Evolutionary conservation across 2,888 invertebrate species (phyloP), one percentile per base, ranked within the genome.

Genomic region (Ochlodes sylvanus): DNA sequence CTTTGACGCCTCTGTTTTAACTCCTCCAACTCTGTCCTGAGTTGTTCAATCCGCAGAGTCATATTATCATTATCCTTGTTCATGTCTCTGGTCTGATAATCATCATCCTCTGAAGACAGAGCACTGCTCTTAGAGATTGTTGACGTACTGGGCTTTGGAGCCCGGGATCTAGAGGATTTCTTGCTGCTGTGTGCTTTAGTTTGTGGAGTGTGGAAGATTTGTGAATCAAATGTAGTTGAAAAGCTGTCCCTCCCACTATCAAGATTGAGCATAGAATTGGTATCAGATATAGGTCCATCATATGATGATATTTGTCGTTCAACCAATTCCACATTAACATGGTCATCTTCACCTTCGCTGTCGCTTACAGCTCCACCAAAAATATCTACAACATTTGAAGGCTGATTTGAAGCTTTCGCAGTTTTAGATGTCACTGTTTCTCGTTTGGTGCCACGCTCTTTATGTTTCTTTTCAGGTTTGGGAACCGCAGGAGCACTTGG

Each of bases 361-460:
- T 98, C 98, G 79, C 98, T 98, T 0, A 98, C 96, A 38, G 97
- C 96, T 73, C 98, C 98, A 38, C 98, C 99, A 90, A 99, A 99
- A 80, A 98, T 97, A 76, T 98, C 98, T 55, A 90, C 89, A 60
- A 90, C 89, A 80, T 92, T 91, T 5, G 92, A 89, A 32, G 90
- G 81, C 62, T 82, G 81, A 19, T 78, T 79, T 6, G 70, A 57
- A 7, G 72, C 69, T 32, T 85, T 85, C 0, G 76, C 69, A 15
- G 77, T 74, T 17, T 79, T 78, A 14, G 70, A 55, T n/a, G 75
- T 72, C 38, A 61, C 54, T 5, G 67, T 50, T 55, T 75, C 75
- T 63, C 71, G 76, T 57, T 82, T 81, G 1, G 71, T 47, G 34
- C 62, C 70, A 34, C 74, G 71, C 41, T 84, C 85, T 67, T 92